Percentiles rank a stretch among this genome's conserved stretches.
Evolutionary conservation across 2,797 vertebrate species (phyloP).

Genomic region (Erpetoichthys calabaricus): DNA sequence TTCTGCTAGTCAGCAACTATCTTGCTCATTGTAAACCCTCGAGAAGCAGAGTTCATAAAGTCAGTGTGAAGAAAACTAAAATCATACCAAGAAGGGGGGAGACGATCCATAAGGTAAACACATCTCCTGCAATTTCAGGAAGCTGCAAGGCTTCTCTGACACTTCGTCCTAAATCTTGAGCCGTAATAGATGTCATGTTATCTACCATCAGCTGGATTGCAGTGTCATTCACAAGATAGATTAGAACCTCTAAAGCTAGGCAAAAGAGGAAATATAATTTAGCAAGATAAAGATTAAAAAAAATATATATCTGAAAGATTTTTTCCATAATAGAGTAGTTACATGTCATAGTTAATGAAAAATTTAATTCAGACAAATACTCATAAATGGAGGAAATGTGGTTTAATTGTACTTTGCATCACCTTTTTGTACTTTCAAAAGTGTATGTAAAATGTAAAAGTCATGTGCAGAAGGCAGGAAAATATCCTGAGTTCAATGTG

Average conservation of each 20-base stretch:
- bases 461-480: too few relatives aligned
- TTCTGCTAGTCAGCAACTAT: too few relatives aligned
- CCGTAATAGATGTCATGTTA: slow-evolving; percentile 48
- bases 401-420: too few relatives aligned
- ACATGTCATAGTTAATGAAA: neutral
- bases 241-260: slow-evolving; percentile 65
- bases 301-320: neutral
- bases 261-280: slow-evolving; percentile 5
- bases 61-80: too few relatives aligned
- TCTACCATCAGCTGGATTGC: slow-evolving; percentile 65
- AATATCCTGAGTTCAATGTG: too few relatives aligned
- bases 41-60: too few relatives aligned
- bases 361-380: neutral
- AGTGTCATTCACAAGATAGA: slow-evolving; percentile 67
- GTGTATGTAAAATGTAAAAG: too few relatives aligned
- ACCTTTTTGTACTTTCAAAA: too few relatives aligned
- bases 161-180: slow-evolving; percentile 60
- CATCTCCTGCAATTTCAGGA: slow-evolving; percentile 54
- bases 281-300: neutral
- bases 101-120: slow-evolving; percentile 72
- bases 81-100: slow-evolving; percentile 71
- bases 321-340: neutral
- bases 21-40: too few relatives aligned
- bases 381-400: too few relatives aligned
- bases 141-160: slow-evolving; percentile 62